Evolutionary conservation across 2,113 vertebrate species (phyloP).

Genomic region (Grallaria varia): DNA sequence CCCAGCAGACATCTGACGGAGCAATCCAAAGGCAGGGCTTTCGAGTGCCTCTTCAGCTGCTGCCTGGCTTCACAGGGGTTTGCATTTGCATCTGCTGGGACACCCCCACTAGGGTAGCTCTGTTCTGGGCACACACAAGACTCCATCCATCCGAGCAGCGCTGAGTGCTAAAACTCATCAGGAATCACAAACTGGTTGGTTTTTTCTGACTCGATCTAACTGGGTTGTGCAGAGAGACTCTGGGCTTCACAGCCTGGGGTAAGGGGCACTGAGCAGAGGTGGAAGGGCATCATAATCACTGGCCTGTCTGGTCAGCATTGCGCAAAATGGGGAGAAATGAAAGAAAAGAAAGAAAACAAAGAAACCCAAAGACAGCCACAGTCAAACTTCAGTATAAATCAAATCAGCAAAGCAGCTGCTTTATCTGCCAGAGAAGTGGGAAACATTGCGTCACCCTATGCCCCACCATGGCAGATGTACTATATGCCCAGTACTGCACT

Average conservation of each 20-base stretch:
- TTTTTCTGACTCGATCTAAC: accelerated
- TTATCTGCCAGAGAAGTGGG: not conserved
- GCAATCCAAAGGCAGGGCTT: not conserved
- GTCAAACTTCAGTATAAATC: not conserved
- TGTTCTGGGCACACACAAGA: not conserved
- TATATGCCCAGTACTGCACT: not conserved
- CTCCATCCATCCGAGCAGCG: accelerated
- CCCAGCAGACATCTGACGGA: not conserved
- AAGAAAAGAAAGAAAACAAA: not conserved
- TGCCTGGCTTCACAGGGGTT: not conserved
- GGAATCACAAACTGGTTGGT: not conserved
- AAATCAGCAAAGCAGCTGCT: not conserved
- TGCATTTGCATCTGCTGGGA: not conserved
- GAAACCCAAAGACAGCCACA: not conserved
- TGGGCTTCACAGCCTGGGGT: not conserved
- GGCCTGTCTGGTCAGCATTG: not conserved
- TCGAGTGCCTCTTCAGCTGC: not conserved
- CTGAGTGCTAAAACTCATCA: not conserved
- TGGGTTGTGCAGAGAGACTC: accelerated
- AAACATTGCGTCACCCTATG: not conserved
- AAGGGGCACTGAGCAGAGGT: not conserved
- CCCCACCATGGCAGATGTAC: not conserved
- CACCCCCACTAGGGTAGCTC: not conserved
- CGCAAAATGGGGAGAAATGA: not conserved
- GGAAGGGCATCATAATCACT: not conserved